phyloP scores from a whole-genome alignment of 2,113 vertebrate species.

The Electrona antarctica region DNA sequence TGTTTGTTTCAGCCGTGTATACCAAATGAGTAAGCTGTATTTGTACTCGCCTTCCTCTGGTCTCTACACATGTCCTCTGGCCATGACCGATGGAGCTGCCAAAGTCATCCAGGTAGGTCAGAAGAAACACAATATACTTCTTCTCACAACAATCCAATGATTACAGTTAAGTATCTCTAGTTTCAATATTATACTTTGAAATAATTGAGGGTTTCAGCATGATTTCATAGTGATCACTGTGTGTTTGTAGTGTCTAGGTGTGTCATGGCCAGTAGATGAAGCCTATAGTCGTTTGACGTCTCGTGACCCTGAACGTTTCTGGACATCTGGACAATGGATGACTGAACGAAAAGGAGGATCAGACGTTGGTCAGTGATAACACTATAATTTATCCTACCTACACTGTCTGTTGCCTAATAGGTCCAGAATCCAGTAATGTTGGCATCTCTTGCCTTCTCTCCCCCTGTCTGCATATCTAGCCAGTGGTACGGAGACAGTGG shows the following conservation, averaged over 20 bases:
- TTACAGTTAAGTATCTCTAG: too few species aligned
- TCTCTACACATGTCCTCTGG: constrained; percentile 83
- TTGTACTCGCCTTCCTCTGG: constrained; percentile 81
- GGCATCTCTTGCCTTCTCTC: constrained; percentile 1
- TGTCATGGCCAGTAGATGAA: constrained; percentile 64
- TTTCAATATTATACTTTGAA: too few species aligned
- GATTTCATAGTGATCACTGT: constrained; percentile 7
- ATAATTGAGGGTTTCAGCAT: neutral
- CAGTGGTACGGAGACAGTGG: constrained; percentile 82
- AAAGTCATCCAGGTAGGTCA: constrained; percentile 86
- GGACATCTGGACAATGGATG: constrained; percentile 95
- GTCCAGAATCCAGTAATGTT: constrained; percentile 5
- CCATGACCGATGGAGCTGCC: constrained; percentile 90
- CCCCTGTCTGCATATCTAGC: constrained; percentile 59
- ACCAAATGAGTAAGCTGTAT: constrained; percentile 87
- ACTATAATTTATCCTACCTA: neutral
- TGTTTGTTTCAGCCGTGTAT: constrained; percentile 77
- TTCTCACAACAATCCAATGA: too few species aligned
- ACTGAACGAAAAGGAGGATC: constrained; percentile 88
- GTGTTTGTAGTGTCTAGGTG: constrained; percentile 74
- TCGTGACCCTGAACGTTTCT: constrained; percentile 80
- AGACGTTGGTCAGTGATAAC: constrained; percentile 81
- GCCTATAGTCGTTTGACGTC: constrained; percentile 80
- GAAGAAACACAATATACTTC: neutral
- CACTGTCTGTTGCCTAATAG: neutral